Conservation (phyloP, 2,797 vertebrate species). For the Squalus acanthias region DNA sequence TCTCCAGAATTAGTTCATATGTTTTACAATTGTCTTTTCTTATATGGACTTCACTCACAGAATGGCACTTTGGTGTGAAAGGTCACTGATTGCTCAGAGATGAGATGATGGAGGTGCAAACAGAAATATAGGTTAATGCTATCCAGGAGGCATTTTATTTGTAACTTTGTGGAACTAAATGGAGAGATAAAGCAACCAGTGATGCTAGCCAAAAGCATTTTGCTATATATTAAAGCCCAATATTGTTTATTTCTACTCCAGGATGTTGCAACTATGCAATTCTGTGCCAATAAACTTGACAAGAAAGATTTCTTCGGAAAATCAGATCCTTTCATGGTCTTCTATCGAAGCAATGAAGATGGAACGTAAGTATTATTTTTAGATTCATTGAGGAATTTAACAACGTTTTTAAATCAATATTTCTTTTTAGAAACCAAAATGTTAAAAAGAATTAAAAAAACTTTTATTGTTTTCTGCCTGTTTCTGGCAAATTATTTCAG, state of each 20-base stretch:
- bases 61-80: not conserved
- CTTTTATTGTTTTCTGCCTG: not conserved
- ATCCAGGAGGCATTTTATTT: slow-evolving; percentile 7
- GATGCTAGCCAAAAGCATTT: not conserved
- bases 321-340: slow-evolving; percentile 91
- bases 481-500: not conserved
- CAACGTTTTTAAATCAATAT: not conserved
- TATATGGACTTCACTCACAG: not conserved
- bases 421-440: not conserved
- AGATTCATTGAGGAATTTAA: not conserved
- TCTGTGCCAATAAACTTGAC: slow-evolving; percentile 93
- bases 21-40: not conserved
- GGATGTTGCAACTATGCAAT: slow-evolving; percentile 91
- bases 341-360: slow-evolving; percentile 90
- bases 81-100: not conserved
- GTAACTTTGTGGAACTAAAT: not conserved
- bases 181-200: not conserved
- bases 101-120: not conserved
- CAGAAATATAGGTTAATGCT: not conserved
- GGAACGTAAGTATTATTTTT: slow-evolving; percentile 73
- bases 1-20: not conserved
- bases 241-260: slow-evolving; percentile 46
- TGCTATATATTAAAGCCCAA: not conserved
- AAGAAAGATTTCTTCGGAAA: slow-evolving; percentile 97
- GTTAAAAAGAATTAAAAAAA: not conserved